Evolutionary conservation across 2,113 vertebrate species (phyloP), one percentile per base, ranked within the genome.

Genomic region (Leucosticte australis): DNA sequence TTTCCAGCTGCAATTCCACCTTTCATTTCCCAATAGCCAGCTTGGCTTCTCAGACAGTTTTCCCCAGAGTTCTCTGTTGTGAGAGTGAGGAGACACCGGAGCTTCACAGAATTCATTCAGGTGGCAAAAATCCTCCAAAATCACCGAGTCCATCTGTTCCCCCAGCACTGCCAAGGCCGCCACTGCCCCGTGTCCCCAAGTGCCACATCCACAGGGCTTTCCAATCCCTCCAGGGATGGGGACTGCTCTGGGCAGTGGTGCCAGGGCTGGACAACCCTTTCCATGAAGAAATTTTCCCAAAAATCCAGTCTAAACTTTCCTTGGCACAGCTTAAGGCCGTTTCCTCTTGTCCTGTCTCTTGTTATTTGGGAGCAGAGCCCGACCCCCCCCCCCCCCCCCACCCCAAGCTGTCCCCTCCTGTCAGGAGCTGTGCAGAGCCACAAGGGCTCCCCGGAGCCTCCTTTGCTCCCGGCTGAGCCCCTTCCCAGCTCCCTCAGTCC

Each of bases 351-450:
- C 27, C 59, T 65, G 31, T 50, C 22, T 11, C 50, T 53, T 33
- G 65, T 41, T n/a, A 15, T 23, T 41, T 49, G 57, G 8, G 7
- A 56, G 50, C 76, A 65, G 3, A 73, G 2, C 35, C 50, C 5
- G 1, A 46, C 2, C 15, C 10, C 28, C 8, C 6, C 4, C 0
- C n/a, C n/a, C n/a, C n/a, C n/a, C n/a, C n/a, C n/a, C n/a, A n/a
- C n/a, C n/a, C n/a, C n/a, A n/a, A 2, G 33, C 39, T 77, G 28
- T 22, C 8, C 39, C 15, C 56, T 87, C 47, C 65, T 41, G 64
- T 6, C 74, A 47, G 84, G 41, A 47, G 13, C 0, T 64, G 85
- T 53, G 67, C n/a, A 39, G 55, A 56, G 56, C 10, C 28, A 63
- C 11, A n/a, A 26, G n/a, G 56, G 0, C 9, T 16, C 27, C 35